Conservation (phyloP, 2,797 vertebrate species). For the Podargus strigoides region DNA sequence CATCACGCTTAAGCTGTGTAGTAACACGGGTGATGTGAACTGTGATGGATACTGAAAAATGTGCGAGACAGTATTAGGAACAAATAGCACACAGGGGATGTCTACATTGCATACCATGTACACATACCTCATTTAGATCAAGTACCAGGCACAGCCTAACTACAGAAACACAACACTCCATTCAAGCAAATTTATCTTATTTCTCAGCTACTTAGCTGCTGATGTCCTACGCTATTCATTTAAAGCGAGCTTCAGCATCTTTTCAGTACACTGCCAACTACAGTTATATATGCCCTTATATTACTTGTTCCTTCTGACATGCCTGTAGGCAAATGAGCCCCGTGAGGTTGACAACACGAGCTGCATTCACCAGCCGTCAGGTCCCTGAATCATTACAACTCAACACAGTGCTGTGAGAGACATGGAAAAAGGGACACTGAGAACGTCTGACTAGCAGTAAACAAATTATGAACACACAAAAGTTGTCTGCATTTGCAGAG, state of each 20-base stretch:
- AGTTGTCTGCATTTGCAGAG: not conserved
- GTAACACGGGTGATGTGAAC: not conserved
- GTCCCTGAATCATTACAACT: not conserved
- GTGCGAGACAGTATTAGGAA: not conserved
- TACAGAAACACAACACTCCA: not conserved
- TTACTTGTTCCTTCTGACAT: conserved; percentile 49
- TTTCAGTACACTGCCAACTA: not conserved
- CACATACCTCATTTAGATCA: not conserved
- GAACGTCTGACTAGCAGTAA: not conserved
- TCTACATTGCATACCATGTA: not conserved
- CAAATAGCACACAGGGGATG: not conserved
- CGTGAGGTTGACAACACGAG: not conserved
- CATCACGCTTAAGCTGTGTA: not conserved
- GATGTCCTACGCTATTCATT: conserved; percentile 3
- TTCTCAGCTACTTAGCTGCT: conserved; percentile 33
- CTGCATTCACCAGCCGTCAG: conserved; percentile 5
- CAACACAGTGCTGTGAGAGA: not conserved
- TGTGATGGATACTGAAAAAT: not conserved
- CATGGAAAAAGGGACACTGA: not conserved
- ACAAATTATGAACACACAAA: not conserved
- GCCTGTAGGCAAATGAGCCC: conserved; percentile 60
- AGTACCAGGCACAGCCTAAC: not conserved
- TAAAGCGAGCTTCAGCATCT: conserved; percentile 11
- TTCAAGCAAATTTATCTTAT: conserved; percentile 18
- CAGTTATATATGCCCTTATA: conserved; percentile 2